Conservation (phyloP, 1,140 invertebrate genomes). For the Sitobion miscanthi region DNA sequence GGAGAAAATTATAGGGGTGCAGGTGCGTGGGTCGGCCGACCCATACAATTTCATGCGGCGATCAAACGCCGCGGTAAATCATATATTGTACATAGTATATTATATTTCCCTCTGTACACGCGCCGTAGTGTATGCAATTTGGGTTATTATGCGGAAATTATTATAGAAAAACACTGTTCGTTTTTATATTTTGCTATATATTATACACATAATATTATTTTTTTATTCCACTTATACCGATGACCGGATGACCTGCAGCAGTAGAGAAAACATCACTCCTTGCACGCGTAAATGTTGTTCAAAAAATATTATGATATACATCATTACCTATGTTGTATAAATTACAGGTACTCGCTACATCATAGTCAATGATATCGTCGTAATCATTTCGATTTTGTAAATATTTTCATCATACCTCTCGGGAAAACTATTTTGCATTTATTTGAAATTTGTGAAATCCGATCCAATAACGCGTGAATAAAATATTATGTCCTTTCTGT, state of each 20-base stretch:
- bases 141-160: background rate
- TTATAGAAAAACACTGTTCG: background rate
- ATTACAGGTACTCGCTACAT: too few species aligned
- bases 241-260: background rate
- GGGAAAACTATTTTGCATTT: background rate
- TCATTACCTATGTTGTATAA: background rate
- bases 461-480: background rate
- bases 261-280: background rate
- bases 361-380: background rate
- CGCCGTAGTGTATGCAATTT: background rate
- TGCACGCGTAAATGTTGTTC: background rate
- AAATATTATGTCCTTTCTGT: too few species aligned
- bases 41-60: constrained; percentile 1
- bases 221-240: background rate
- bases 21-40: background rate
- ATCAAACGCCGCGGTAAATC: background rate
- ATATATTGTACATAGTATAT: background rate
- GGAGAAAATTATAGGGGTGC: constrained; percentile 32
- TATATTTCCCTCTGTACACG: background rate
- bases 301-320: background rate
- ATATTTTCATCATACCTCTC: background rate
- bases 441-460: background rate
- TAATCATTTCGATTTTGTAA: background rate
- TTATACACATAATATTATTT: background rate
- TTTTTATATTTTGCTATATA: background rate